These are phyloP conservation scores for Drosophila hawaiiensis DNA, from an alignment of 2,888 invertebrate species.

Conservation along the genomic window DNA sequence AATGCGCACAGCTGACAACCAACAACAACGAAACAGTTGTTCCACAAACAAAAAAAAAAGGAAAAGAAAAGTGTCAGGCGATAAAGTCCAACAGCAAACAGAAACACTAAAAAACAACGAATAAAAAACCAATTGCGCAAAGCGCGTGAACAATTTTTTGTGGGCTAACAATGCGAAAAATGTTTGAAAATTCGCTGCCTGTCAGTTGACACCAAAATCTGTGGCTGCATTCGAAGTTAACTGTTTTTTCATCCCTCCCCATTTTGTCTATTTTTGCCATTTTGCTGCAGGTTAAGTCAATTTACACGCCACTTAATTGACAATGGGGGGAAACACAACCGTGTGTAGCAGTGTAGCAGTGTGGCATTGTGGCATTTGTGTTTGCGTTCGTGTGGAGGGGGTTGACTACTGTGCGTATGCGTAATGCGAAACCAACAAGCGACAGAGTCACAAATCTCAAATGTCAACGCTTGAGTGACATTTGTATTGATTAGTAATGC, in stretches of 20 bases:
- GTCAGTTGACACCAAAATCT: slow-evolving; percentile 22
- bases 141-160: slow-evolving; percentile 20
- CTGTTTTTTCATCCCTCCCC: slow-evolving; percentile 9
- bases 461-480: slow-evolving; percentile 74
- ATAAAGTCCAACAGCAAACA: slow-evolving; percentile 32
- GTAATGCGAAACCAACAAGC: slow-evolving; percentile 61
- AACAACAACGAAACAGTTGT: slow-evolving; percentile 32
- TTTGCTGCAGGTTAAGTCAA: slow-evolving; percentile 56
- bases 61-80: slow-evolving; percentile 34
- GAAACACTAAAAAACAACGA: slow-evolving; percentile 1
- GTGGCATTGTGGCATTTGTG: slow-evolving; percentile 4
- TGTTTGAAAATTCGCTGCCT: slow-evolving; percentile 34
- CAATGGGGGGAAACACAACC: slow-evolving; percentile 38
- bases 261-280: slow-evolving; percentile 1
- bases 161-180: slow-evolving; percentile 45
- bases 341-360: neutral
- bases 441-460: slow-evolving; percentile 72
- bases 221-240: slow-evolving; percentile 36
- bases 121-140: slow-evolving; percentile 20
- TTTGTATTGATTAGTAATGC: slow-evolving; percentile 78
- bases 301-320: slow-evolving; percentile 74
- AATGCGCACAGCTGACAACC: slow-evolving; percentile 29
- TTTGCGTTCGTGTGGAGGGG: neutral
- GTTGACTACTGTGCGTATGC: slow-evolving; percentile 73
- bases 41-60: slow-evolving; percentile 26